These are phyloP conservation scores for Noctua janthe DNA, from an alignment of 2,888 invertebrate species.

Conservation along the genomic window DNA sequence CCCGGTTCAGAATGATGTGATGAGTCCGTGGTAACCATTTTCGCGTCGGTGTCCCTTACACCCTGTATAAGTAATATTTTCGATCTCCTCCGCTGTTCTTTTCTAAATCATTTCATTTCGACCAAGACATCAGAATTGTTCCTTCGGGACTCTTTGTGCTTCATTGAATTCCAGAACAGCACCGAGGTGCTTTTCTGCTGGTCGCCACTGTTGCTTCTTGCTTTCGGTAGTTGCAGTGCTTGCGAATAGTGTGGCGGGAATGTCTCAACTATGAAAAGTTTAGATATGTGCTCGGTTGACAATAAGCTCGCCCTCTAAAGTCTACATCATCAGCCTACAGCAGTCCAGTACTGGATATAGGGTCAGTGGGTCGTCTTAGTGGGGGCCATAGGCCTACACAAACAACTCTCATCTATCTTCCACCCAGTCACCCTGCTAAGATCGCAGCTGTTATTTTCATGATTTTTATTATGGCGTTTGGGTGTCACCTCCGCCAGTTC, in stretches of 20 bases:
- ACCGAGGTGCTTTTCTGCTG: neutral
- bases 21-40: too few species aligned
- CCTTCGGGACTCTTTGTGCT: neutral
- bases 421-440: neutral
- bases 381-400: neutral
- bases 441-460: neutral
- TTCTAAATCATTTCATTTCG: neutral
- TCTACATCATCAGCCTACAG: neutral
- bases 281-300: neutral
- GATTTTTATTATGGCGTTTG: neutral
- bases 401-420: neutral
- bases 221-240: neutral
- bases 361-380: too few species aligned
- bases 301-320: neutral
- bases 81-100: too few species aligned
- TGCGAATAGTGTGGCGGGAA: neutral
- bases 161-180: neutral
- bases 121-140: neutral
- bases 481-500: slow-evolving; percentile 1
- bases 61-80: too few species aligned
- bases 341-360: neutral
- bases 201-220: neutral
- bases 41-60: too few species aligned
- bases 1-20: too few species aligned
- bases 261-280: neutral